Evolutionary conservation across 2,888 invertebrate species (phyloP).

Genomic region (Muscina levida): DNA sequence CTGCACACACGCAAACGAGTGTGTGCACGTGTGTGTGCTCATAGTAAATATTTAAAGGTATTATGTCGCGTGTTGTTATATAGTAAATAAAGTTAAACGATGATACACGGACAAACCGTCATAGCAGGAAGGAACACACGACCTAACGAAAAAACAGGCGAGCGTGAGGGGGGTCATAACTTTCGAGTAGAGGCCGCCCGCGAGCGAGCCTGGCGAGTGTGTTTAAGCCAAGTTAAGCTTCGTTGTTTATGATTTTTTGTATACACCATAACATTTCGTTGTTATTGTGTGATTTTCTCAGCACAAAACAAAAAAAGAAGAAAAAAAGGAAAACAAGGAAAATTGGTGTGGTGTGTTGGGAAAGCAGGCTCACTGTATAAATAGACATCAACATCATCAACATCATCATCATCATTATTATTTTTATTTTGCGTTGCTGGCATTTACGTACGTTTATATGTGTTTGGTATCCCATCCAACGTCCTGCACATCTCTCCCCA

Average conservation of each 20-base stretch:
- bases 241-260: constrained; percentile 61
- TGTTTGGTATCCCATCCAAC: neutral
- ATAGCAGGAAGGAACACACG: constrained; percentile 24
- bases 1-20: constrained; percentile 6
- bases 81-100: constrained; percentile 62
- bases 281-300: constrained; percentile 28
- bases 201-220: constrained; percentile 26
- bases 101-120: constrained; percentile 45
- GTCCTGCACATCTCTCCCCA: neutral
- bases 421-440: constrained; percentile 9
- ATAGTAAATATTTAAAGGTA: constrained; percentile 63
- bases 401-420: constrained; percentile 32
- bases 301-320: constrained; percentile 2
- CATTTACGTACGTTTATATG: constrained; percentile 13
- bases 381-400: constrained; percentile 44
- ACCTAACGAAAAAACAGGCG: neutral
- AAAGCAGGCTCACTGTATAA: constrained; percentile 56
- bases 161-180: neutral
- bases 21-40: constrained; percentile 34
- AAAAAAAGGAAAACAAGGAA: constrained; percentile 9
- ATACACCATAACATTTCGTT: constrained; percentile 21
- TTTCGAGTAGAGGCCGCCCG: neutral
- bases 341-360: constrained; percentile 25
- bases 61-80: constrained; percentile 64
- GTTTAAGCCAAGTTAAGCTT: constrained; percentile 63